Percentiles rank a stretch among this genome's conserved stretches.
These are phyloP conservation scores for Patiria miniata DNA, from an alignment of 35 echinoderm and acorn worm species.

Conservation along the genomic window DNA sequence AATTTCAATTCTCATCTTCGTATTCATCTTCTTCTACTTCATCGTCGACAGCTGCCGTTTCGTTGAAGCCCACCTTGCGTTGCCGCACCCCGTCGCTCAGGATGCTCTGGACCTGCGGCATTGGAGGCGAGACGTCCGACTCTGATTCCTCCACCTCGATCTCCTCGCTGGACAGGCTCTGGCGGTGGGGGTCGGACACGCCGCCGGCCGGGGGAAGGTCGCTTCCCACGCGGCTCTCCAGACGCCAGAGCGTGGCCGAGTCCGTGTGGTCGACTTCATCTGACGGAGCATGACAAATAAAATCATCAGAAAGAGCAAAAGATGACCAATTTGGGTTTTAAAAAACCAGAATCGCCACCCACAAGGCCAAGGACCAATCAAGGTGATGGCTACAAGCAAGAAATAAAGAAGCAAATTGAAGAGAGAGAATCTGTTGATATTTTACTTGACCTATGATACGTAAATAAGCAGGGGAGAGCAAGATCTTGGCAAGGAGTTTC, in stretches of 20 bases:
- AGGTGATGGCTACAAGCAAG: too few relatives aligned
- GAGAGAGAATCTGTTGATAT: too few relatives aligned
- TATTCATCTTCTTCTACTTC: not conserved
- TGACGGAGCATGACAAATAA: too few relatives aligned
- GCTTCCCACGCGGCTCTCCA: not conserved
- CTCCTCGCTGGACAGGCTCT: constrained; percentile 15
- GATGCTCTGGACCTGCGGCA: not conserved
- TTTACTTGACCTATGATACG: too few relatives aligned
- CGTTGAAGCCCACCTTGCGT: not conserved
- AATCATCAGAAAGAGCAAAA: too few relatives aligned
- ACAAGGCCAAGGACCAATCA: too few relatives aligned
- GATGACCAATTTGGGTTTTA: too few relatives aligned
- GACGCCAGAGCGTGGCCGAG: not conserved
- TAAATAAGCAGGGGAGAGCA: too few relatives aligned
- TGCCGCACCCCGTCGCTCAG: not conserved
- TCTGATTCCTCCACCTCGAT: constrained; percentile 4
- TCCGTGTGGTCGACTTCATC: constrained; percentile 11
- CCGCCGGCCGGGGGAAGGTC: not conserved
- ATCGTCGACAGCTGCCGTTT: not conserved
- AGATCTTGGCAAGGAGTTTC: too few relatives aligned
- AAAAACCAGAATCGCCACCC: too few relatives aligned
- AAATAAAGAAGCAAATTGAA: too few relatives aligned
- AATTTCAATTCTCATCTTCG: not conserved
- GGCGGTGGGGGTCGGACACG: not conserved
- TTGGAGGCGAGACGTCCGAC: not conserved